Evolutionary conservation across 2,113 vertebrate genomes (phyloP).

Genomic region (Delphinus delphis): DNA sequence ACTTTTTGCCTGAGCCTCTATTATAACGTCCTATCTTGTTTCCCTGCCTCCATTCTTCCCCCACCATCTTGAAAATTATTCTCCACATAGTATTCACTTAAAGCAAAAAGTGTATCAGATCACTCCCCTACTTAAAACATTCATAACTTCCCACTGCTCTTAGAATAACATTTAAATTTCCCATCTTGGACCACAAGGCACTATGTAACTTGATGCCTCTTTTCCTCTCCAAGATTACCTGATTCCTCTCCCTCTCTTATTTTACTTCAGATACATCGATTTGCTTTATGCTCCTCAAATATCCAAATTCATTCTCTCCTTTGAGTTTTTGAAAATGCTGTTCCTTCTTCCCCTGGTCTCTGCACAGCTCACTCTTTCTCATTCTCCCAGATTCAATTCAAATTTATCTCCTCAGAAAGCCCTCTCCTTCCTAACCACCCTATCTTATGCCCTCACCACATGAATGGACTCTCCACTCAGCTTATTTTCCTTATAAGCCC

Average conservation of each 20-base stretch:
- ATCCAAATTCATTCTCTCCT: neutral
- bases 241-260: neutral
- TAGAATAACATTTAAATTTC: neutral
- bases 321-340: neutral
- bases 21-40: neutral
- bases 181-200: neutral
- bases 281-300: neutral
- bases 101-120: neutral
- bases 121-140: neutral
- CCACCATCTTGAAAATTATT: neutral
- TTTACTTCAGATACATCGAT: neutral
- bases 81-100: neutral
- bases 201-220: neutral
- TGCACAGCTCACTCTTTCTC: neutral
- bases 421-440: neutral
- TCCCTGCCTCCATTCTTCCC: neutral
- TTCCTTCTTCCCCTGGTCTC: neutral
- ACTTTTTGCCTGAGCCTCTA: neutral
- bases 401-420: constrained; percentile 4
- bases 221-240: neutral
- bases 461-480: neutral
- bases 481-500: neutral
- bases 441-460: neutral
- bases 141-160: neutral
- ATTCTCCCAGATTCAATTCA: neutral